Evolutionary conservation across 2,113 vertebrate species (phyloP).

Genomic region (Neopipo cinnamomea): DNA sequence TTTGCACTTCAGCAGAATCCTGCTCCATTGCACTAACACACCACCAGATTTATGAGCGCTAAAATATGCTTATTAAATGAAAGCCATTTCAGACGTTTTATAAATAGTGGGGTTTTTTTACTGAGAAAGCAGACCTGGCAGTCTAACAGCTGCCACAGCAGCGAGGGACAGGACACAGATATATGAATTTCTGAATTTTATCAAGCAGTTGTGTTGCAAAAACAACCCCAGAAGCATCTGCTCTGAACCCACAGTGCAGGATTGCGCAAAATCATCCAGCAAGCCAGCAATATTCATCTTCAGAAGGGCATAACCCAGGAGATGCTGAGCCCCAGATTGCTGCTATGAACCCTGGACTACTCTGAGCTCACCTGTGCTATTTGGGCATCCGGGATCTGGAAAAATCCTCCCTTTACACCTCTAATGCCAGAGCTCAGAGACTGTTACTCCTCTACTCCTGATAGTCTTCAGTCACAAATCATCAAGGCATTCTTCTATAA

Average conservation of each 20-base stretch:
- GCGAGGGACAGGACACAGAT: not conserved
- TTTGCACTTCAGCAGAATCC: not conserved
- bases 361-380: not conserved
- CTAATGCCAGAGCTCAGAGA: not conserved
- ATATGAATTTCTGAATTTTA: not conserved
- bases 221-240: not conserved
- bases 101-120: not conserved
- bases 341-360: not conserved
- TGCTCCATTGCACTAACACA: not conserved
- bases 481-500: rapidly evolving
- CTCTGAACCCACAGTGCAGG: not conserved
- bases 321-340: not conserved
- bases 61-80: not conserved
- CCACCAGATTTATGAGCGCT: rapidly evolving
- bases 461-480: not conserved
- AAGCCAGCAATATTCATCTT: not conserved
- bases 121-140: not conserved
- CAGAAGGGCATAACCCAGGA: not conserved
- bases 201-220: not conserved
- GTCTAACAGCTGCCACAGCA: not conserved
- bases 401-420: not conserved
- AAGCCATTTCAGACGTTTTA: not conserved
- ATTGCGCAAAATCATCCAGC: not conserved
- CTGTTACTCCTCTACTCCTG: no score
- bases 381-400: no score